Base-by-base conservation (phyloP, 2,888 invertebrate genomes). In the Drosophila niveifrons region DNA sequence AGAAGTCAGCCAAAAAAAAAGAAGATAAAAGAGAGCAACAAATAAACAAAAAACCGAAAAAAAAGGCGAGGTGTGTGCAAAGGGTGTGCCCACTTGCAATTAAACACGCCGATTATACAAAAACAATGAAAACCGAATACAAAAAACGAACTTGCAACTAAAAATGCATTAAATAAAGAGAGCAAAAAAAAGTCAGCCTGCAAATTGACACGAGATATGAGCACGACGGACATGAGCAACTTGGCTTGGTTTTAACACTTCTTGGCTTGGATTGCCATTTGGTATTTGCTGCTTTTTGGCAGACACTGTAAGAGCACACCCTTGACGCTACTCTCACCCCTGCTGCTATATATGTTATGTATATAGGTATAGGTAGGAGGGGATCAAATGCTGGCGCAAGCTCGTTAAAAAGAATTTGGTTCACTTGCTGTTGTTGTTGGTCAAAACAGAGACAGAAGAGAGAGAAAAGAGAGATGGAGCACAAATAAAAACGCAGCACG, bases 361-460 rank as follows among this genome's bases (percentile, higher is more conserved):
- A 41, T 57, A 13, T 17, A 34, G 34, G 1, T 34, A 10, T 34
- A 43, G 52, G 63, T 44, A 31, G 48, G 23, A 15, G 85, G 78
- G 80, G 85, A 80, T 87, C 85, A 84, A 85, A 87, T 87, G 88
- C 78, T 87, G 81, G 87, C 87, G 79, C 89, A 78, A 89, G 86
- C 87, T 88, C 85, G 87, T 89, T 89, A 87, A 89, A 88, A 88
- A 84, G 80, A 88, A 88, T 89, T 88, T 84, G 87, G 88, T 84
- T 81, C 80, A 86, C 84, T 88, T 88, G 82, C 23, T 23, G 23
- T 23, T 75, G 34, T 79, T 86, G 73, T 76, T 72, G 65, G 39
- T 52, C 52, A 47, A 39, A 23, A 58, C 47, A 55, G 34, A 47
- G 8, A 18, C 39, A 67, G 34, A 17, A 48, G 15, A 62, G 46